phyloP scores from a whole-genome alignment of 2,797 vertebrate genomes.

The Myotis myotis region DNA sequence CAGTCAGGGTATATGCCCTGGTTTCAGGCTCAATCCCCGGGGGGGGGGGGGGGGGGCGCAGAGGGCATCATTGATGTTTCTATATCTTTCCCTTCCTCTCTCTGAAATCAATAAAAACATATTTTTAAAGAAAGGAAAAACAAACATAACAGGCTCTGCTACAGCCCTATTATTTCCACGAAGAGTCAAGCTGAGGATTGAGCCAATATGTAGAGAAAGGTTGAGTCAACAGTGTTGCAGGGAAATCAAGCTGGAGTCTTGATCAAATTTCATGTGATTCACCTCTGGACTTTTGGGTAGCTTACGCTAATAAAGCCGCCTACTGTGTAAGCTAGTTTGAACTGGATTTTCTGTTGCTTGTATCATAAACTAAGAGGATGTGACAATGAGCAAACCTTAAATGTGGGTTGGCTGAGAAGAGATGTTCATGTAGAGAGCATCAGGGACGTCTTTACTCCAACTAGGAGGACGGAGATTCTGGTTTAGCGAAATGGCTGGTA shows the following conservation, averaged over 20 bases:
- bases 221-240: neutral
- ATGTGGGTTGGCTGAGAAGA: neutral
- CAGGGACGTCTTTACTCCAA: neutral
- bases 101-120: too few relatives aligned
- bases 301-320: neutral
- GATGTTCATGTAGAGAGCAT: neutral
- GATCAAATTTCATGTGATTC: neutral
- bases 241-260: neutral
- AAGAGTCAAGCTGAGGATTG: neutral
- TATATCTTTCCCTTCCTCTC: too few relatives aligned
- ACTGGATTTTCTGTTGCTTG: neutral
- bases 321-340: neutral
- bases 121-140: neutral
- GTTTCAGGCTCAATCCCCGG: too few relatives aligned
- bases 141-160: neutral
- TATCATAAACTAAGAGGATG: neutral
- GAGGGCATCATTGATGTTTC: too few relatives aligned
- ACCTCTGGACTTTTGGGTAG: neutral
- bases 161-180: neutral
- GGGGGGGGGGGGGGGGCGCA: too few relatives aligned
- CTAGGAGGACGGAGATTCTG: fast-evolving
- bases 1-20: too few relatives aligned
- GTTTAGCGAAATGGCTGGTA: neutral
- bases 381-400: neutral
- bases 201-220: neutral